Conservation (phyloP, 2,113 vertebrate species). For the Larimichthys crocea region DNA sequence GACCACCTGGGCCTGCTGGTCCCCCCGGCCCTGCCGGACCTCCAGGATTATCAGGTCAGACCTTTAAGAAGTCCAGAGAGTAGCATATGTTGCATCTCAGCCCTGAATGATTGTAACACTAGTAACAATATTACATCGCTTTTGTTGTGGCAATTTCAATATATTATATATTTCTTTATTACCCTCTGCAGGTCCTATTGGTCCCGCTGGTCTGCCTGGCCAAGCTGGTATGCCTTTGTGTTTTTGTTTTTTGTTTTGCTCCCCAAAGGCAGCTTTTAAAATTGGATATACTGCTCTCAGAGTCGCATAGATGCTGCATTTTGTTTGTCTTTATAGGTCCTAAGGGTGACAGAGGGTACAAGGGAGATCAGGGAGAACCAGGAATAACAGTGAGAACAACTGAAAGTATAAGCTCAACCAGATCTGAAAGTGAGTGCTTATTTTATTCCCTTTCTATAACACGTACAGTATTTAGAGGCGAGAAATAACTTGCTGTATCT, state of each 20-base stretch:
- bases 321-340: slow-evolving; percentile 70
- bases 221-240: slow-evolving; percentile 84
- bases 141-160: not conserved
- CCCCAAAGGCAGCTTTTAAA: not conserved
- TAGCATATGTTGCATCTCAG: not conserved
- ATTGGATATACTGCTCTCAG: not conserved
- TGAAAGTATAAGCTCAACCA: slow-evolving; percentile 70
- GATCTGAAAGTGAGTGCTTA: slow-evolving; percentile 64
- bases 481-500: not conserved
- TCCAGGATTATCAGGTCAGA: slow-evolving; percentile 92
- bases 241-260: not conserved
- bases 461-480: not conserved
- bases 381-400: slow-evolving; percentile 69
- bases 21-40: slow-evolving; percentile 88
- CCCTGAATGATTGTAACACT: not conserved
- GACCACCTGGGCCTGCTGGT: slow-evolving; percentile 91
- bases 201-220: slow-evolving; percentile 94
- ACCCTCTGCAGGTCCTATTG: slow-evolving; percentile 87
- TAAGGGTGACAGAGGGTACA: slow-evolving; percentile 85
- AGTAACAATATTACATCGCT: not conserved
- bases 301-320: not conserved
- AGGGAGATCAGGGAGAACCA: slow-evolving; percentile 84
- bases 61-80: not conserved
- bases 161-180: not conserved
- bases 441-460: not conserved